These are phyloP conservation scores for Drosophila pandora DNA, from an alignment of 1,140 invertebrate genomes.

Conservation along the genomic window DNA sequence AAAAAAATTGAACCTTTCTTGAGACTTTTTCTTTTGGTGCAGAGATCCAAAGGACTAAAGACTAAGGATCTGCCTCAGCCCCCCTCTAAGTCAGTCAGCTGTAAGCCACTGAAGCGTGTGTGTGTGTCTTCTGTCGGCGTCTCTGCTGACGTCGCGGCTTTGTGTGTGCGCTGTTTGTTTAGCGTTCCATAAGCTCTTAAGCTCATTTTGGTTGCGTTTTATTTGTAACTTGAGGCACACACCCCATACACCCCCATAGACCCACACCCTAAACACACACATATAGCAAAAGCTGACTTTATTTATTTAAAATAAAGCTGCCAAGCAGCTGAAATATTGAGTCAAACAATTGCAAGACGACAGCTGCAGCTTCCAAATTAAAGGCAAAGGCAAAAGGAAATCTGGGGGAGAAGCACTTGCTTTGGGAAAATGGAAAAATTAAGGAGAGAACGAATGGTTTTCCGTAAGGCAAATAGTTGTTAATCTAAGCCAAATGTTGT, in stretches of 20 bases:
- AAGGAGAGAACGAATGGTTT: background rate
- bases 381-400: slow-evolving; percentile 11
- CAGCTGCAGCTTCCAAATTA: slow-evolving; percentile 48
- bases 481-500: slow-evolving; percentile 14
- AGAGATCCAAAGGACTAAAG: slow-evolving; percentile 34
- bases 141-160: slow-evolving; percentile 58
- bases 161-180: slow-evolving; percentile 78
- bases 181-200: slow-evolving; percentile 80
- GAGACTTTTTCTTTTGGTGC: slow-evolving; percentile 17
- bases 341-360: slow-evolving; percentile 68
- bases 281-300: slow-evolving; percentile 42
- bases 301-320: slow-evolving; percentile 79
- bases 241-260: slow-evolving; percentile 11
- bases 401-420: background rate
- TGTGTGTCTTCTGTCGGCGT: background rate
- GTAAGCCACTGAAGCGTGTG: slow-evolving; percentile 48
- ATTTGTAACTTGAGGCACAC: slow-evolving; percentile 72
- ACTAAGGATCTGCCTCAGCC: slow-evolving; percentile 29
- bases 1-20: background rate
- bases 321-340: slow-evolving; percentile 66
- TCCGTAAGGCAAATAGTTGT: background rate
- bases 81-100: slow-evolving; percentile 55
- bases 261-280: background rate
- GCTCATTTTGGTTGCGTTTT: slow-evolving; percentile 81
- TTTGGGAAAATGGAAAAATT: background rate